Evolutionary conservation across 2,797 vertebrate genomes (phyloP).

Genomic region (Megalops cyprinoides): DNA sequence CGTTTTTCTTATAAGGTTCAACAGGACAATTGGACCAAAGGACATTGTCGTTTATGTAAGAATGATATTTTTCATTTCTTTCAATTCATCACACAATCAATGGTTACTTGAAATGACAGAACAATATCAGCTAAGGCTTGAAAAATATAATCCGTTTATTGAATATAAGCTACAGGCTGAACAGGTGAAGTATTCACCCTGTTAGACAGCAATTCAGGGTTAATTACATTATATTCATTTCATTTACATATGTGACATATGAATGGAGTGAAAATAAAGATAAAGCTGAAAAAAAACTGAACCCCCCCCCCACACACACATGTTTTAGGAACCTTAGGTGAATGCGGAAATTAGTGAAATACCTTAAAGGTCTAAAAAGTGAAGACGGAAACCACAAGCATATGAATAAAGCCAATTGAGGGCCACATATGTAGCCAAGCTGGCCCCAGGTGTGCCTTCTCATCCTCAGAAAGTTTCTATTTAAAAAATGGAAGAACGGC

Average conservation of each 20-base stretch:
- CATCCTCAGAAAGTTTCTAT: background rate
- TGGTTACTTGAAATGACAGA: background rate
- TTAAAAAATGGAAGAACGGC: background rate
- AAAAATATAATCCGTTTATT: too few relatives aligned
- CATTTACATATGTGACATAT: too few relatives aligned
- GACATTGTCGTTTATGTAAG: too few relatives aligned
- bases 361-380: background rate
- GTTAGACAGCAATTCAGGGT: background rate
- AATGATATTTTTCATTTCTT: background rate
- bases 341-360: background rate
- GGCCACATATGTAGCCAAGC: background rate
- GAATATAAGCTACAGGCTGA: background rate
- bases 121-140: too few relatives aligned
- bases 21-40: too few relatives aligned
- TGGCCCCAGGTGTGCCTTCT: background rate
- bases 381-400: conserved; percentile 5
- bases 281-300: background rate
- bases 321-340: background rate
- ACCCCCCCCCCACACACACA: background rate
- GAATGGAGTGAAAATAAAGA: background rate
- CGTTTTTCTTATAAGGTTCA: too few relatives aligned
- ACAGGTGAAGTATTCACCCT: too few relatives aligned
- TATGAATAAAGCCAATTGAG: background rate
- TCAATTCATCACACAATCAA: background rate
- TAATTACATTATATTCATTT: too few relatives aligned